Evolutionary conservation across 53 echinoderm and acorn worm genomes (phyloP), one percentile per base, ranked within the genome.

Genomic region (Holothuria scabra): DNA sequence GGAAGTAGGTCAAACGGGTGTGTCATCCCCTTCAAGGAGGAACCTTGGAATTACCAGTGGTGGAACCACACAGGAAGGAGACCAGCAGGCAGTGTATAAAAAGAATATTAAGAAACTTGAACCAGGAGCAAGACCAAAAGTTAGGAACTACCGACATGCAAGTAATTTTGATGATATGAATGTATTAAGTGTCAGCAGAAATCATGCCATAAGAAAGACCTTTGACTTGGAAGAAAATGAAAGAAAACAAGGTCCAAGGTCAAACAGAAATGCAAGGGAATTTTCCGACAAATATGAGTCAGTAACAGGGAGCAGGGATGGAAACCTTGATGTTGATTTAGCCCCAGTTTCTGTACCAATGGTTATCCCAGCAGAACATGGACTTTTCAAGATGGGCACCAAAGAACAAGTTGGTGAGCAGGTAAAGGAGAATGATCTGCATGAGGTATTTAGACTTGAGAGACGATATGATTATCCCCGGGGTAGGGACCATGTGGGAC

Each of bases 391-490:
- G 46, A 72, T 72, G 72, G 72, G 72, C 34, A 72, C 72, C 18
- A 78, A 78, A 19, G 78, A 58, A 64, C 65, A 22, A 23, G 65
- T 8, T 9, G 46, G 19, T 4, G 64, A 31, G 12, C 21, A 33
- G 24, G 22, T 25, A 12, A 2, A 35, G 55, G 76, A 44, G 46
- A 61, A 60, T 48, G 89, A 89, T 46, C 21, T 84, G 30, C 38
- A 84, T 12, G 61, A 84, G 8, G 76, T 84, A 46, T 84, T 76
- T 22, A 41, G 32, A 38, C 22, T 61, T n/a, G 38, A 61, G 25
- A 61, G 82, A 19, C 28, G 79, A 35, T 79, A 79, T 21, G 79
- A 79, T 46, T 81, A 81, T 64, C 82, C 82, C 0, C n/a, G 82
- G 26, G 63, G 64, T 34, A 61, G 65, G 64, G 82, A 38, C 22